phyloP scores from a whole-genome alignment of 2,797 vertebrate species.

The Steatocranus sp. region DNA sequence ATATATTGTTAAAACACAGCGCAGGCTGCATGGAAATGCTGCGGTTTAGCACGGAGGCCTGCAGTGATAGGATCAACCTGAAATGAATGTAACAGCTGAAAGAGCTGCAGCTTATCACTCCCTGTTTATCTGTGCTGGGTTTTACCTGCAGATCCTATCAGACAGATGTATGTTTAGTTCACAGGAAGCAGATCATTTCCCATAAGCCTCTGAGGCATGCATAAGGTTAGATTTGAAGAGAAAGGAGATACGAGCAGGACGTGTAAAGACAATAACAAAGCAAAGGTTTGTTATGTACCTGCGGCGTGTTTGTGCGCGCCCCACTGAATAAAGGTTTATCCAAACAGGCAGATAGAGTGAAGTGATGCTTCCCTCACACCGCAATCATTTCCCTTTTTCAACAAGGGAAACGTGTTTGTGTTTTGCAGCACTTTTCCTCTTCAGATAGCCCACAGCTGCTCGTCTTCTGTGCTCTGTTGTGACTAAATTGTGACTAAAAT shows the following conservation, averaged over 20 bases:
- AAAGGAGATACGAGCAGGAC: neutral
- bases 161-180: neutral
- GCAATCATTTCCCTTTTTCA: neutral
- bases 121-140: conserved; percentile 10
- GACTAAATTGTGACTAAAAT: neutral
- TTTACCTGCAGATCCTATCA: conserved; percentile 30
- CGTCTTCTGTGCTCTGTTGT: neutral
- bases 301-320: neutral
- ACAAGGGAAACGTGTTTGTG: neutral
- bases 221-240: neutral
- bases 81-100: conserved; percentile 18
- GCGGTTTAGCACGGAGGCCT: neutral
- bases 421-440: neutral
- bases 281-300: neutral
- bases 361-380: neutral
- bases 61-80: conserved; percentile 23
- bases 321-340: neutral
- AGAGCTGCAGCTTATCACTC: conserved; percentile 17
- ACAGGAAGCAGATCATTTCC: conserved; percentile 19
- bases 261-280: neutral
- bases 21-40: conserved; percentile 16
- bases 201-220: conserved; percentile 27
- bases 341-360: neutral
- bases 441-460: neutral
- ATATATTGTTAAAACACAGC: neutral